Evolutionary conservation across 1,140 invertebrate genomes (phyloP).

Genomic region (Araneus ventricosus): DNA sequence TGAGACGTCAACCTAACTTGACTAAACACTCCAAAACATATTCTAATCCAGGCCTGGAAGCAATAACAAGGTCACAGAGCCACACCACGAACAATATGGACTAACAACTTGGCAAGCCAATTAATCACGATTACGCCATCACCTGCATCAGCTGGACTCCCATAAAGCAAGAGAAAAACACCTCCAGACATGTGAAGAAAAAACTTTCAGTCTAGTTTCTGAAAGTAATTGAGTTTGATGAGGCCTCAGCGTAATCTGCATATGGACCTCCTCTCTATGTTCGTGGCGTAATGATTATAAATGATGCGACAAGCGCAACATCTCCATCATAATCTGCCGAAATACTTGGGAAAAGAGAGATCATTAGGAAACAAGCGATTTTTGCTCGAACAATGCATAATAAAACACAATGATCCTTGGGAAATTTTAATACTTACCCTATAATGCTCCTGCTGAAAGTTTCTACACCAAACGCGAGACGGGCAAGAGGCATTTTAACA

Average conservation of each 20-base stretch:
- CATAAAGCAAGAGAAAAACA: neutral
- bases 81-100: neutral
- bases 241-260: neutral
- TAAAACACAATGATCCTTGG: constrained; percentile 36
- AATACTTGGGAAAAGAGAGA: constrained; percentile 27
- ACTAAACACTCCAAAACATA: too few species aligned
- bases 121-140: neutral
- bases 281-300: constrained; percentile 34
- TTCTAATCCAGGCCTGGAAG: too few species aligned
- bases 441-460: neutral
- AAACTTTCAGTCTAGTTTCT: neutral
- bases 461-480: neutral
- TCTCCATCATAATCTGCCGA: constrained; percentile 40
- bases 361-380: constrained; percentile 55
- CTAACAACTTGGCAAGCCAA: neutral
- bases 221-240: constrained; percentile 48
- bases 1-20: too few species aligned
- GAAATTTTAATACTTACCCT: constrained; percentile 26
- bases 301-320: constrained; percentile 32
- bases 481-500: neutral
- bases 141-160: neutral
- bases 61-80: neutral
- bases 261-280: neutral
- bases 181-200: neutral
- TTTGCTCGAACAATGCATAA: constrained; percentile 33